Base-by-base conservation (phyloP, 2,797 vertebrate genomes). In the Dendrocincla tyrannina region DNA sequence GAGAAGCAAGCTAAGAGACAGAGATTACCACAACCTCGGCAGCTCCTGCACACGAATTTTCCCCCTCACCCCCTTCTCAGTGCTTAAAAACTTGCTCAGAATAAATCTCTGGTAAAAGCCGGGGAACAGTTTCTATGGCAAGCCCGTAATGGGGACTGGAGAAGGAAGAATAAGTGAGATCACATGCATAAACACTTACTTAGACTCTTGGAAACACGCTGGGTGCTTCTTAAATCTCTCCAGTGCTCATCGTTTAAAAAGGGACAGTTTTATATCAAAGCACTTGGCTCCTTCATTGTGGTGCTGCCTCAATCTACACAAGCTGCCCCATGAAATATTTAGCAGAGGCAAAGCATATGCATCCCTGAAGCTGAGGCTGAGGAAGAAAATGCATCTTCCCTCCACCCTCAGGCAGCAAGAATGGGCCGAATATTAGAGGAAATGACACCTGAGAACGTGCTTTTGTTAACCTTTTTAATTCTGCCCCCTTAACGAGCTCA, bases 221-320 rank as follows among this genome's bases (percentile, higher is more conserved):
- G 23, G 78, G 91, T 76, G 69, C 59, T 49, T 49, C 32, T 91
- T 95, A 94, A 97, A 92, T 91, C 85, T 95, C 78, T 66, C 25
- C 16, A 24, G 19, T 5, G 60, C 81, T 94, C 73, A 50, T 4
- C 2, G 2, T 72, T 95, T 95, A 19, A 67, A 92, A 58, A 68
- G 44, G 28, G 32, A 87, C 46, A 75, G 73, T 78, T 96, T 96
- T 85, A 92, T 73, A 95, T 56, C 91, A 63, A 50, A 60, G 85
- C 85, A 72, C 47, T 95, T 92, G 81, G 87, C 53, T 85, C 77
- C 73, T 87, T 90, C 80, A 70, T 39, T 60, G 23, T 33, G 23
- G 35, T 18, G 62, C 77, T 86, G 81, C 46, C 84, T 83, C 80
- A 53, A 88, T 39, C 73, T 67, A 28, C 68, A 75, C 80, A 12